Conservation (phyloP, 2,888 invertebrate genomes). For the Venusia cambrica region DNA sequence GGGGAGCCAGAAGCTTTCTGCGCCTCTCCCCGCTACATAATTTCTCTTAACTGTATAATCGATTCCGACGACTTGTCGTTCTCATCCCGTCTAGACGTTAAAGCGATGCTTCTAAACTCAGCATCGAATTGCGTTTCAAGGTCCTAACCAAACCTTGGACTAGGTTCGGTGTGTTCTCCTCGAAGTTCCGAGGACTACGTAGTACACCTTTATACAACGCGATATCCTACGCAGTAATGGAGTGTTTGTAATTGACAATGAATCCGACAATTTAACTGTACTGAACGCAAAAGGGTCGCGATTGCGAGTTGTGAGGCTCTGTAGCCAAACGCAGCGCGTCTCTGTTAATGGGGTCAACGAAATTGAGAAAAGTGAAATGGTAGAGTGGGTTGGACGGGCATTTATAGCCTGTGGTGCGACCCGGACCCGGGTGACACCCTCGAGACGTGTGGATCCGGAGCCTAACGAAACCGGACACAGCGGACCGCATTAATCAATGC, state of each 20-base stretch:
- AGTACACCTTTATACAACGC: too few species aligned
- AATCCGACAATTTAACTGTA: constrained; percentile 58
- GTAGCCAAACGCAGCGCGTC: constrained; percentile 59
- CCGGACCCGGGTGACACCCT: constrained; percentile 38
- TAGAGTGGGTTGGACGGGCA: constrained; percentile 52
- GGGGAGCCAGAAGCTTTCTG: constrained; percentile 45
- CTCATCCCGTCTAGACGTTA: constrained; percentile 61
- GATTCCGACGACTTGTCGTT: constrained; percentile 65
- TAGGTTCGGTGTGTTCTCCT: constrained; percentile 20
- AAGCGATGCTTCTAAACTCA: constrained; percentile 43
- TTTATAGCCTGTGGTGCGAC: constrained; percentile 49
- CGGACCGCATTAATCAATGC: constrained; percentile 28
- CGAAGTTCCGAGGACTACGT: constrained; percentile 23
- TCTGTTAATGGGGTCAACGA: constrained; percentile 70
- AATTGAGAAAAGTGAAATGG: constrained; percentile 74
- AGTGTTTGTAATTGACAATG: constrained; percentile 65
- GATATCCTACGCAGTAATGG: constrained; percentile 43
- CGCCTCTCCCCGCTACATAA: constrained; percentile 64
- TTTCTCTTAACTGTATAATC: constrained; percentile 74
- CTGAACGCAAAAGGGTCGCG: constrained; percentile 53
- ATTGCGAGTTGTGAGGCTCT: constrained; percentile 41
- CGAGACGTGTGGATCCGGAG: constrained; percentile 14
- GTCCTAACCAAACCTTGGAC: constrained; percentile 29
- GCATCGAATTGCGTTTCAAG: constrained; percentile 50
- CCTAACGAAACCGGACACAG: constrained; percentile 23